Conservation (phyloP, 2,888 invertebrate genomes). For the Plemyria rubiginata region DNA sequence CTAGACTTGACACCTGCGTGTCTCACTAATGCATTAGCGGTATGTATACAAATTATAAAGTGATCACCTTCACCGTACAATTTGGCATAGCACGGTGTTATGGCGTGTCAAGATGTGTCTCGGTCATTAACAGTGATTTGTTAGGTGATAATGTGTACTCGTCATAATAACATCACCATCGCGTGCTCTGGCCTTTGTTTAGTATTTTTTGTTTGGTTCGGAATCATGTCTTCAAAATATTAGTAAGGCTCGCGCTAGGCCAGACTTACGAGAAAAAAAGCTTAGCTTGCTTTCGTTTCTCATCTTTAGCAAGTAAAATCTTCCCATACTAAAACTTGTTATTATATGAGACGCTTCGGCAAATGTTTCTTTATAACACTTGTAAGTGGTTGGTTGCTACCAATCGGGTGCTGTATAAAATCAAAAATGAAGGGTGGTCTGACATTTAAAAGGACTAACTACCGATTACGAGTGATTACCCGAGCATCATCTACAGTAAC, state of each 20-base stretch:
- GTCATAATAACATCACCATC: constrained; percentile 3
- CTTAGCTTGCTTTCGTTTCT: no score
- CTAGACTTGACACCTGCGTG: background rate
- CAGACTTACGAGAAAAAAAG: no score
- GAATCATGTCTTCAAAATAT: background rate
- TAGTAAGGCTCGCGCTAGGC: no score
- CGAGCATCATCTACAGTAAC: background rate
- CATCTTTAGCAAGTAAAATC: background rate
- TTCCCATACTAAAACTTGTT: background rate
- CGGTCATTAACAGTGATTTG: constrained; percentile 56
- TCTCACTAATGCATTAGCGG: constrained; percentile 7
- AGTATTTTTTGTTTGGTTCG: no score
- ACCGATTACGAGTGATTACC: background rate
- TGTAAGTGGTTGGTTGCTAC: background rate
- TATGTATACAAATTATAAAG: constrained; percentile 21
- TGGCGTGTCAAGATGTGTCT: constrained; percentile 32
- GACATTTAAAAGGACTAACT: background rate
- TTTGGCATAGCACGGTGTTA: constrained; percentile 20
- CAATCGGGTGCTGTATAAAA: background rate
- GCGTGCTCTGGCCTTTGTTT: background rate
- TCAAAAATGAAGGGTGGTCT: background rate
- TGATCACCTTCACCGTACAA: constrained; percentile 15
- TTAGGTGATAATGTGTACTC: constrained; percentile 52
- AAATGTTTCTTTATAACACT: background rate
- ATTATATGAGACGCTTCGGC: background rate